phyloP scores from a whole-genome alignment of 2,797 vertebrate species.

The Falco cherrug region DNA sequence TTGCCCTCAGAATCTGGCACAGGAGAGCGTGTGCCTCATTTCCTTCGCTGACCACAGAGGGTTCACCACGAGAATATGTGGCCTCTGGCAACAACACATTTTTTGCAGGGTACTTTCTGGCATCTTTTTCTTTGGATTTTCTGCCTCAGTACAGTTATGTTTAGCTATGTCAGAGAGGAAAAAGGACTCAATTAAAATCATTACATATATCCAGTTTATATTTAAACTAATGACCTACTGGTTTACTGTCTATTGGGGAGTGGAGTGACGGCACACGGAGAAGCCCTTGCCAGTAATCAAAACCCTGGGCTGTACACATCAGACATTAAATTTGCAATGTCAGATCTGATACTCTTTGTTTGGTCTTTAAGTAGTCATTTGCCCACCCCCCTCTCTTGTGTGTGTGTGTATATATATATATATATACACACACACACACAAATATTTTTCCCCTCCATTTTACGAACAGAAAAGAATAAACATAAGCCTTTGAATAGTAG shows the following conservation, averaged over 20 bases:
- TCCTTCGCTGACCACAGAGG: not conserved
- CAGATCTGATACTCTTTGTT: not conserved
- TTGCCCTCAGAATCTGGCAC: not conserved
- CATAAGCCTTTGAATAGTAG: constrained; percentile 14
- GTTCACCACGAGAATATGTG: rapidly evolving
- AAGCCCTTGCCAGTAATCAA: not conserved
- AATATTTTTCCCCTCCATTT: not conserved
- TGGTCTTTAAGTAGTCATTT: not conserved
- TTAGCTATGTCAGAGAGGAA: not conserved
- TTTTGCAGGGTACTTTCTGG: not conserved
- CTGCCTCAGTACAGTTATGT: not conserved
- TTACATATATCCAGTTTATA: not conserved
- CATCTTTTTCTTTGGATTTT: not conserved
- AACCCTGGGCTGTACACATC: not conserved
- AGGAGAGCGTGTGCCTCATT: constrained; percentile 15
- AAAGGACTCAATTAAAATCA: not conserved
- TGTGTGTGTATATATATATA: rapidly evolving
- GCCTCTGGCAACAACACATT: not conserved
- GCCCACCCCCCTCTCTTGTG: not conserved
- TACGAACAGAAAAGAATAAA: not conserved
- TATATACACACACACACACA: rapidly evolving
- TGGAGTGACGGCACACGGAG: not conserved
- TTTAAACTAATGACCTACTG: not conserved
- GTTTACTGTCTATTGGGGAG: not conserved
- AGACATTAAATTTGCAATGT: not conserved